Base-by-base conservation (phyloP, 2,113 vertebrate species). In the Azemiops feae region DNA sequence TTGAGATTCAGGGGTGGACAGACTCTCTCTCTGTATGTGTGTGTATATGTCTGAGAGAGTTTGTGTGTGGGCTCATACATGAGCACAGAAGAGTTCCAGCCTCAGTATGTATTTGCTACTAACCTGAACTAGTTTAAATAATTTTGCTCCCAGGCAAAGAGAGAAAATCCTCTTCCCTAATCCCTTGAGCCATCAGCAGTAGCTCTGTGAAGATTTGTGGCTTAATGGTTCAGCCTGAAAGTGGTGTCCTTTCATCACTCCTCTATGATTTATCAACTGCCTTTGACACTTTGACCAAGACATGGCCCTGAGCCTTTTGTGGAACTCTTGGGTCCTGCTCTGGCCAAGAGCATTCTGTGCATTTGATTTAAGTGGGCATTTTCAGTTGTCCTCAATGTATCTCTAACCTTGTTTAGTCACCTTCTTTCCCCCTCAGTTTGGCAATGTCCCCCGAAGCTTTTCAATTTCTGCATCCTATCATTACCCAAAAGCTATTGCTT, bases 131-230 rank as follows among this genome's bases (percentile, higher is more conserved):
- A 60, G 34, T 95, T 94, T 95, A 0, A 92, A 92, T 18, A 12
- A 50, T n/a, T 91, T 92, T 45, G 87, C 87, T 95, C 0, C 0
- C 87, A 92, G 2, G 0, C 89, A 53, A 92, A 55, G 4, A 18
- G 2, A 90, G 92, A 53, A 95, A 91, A 95, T 20, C 88, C 47
- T 96, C 55, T 39, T 93, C 94, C 47, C 30, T 92, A 92, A 94
- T 55, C 88, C 91, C 1, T 0, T 74, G 43, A 74, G 30, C 39
- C n/a, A 27, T 94, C 54, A 92, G 87, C 69, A 3, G 9, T 39
- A 89, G 45, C 88, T 93, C 87, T 95, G 30, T 96, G 91, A 95
- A 96, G 39, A 50, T 92, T 93, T 95, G 47, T 93, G 88, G 16
- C 89, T 92, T 57, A 93, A 52, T 22, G 50, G 6, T 88, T 95